These are phyloP conservation scores for Adineta ricciae DNA, from an alignment of 2,888 invertebrate genomes.

Conservation along the genomic window DNA sequence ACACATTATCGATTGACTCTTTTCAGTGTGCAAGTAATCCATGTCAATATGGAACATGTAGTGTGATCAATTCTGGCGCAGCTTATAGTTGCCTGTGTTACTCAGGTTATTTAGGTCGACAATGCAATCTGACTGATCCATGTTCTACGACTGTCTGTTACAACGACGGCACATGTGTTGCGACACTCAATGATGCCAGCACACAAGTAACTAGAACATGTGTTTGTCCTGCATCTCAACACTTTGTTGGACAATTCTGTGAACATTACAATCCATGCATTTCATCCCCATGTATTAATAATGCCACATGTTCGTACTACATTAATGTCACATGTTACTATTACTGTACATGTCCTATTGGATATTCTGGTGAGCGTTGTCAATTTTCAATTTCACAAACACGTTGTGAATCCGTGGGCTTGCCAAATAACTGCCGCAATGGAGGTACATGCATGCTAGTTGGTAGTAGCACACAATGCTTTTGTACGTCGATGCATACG, in stretches of 20 bases:
- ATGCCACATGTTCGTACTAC: slow-evolving; percentile 24
- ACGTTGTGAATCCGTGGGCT: slow-evolving; percentile 14
- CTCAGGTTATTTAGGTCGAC: slow-evolving; percentile 58
- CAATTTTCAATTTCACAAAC: slow-evolving; percentile 52
- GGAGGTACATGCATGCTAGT: slow-evolving; percentile 26
- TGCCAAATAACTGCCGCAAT: slow-evolving; percentile 20
- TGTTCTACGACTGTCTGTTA: not conserved
- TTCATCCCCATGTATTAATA: slow-evolving; percentile 32
- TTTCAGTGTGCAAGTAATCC: not conserved
- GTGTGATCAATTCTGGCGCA: not conserved
- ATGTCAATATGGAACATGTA: slow-evolving; percentile 1
- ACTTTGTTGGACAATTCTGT: slow-evolving; percentile 24
- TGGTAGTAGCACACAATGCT: not conserved
- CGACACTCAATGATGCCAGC: not conserved
- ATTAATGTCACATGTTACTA: not conserved
- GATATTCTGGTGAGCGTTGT: slow-evolving; percentile 65
- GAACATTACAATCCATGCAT: slow-evolving; percentile 28
- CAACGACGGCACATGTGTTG: slow-evolving; percentile 28
- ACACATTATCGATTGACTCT: no score
- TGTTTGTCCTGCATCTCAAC: not conserved
- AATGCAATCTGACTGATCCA: slow-evolving; percentile 62
- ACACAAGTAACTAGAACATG: not conserved
- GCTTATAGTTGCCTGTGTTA: slow-evolving; percentile 49
- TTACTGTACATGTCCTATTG: slow-evolving; percentile 51
- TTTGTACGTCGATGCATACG: slow-evolving; percentile 23